Percentiles rank a stretch among this genome's conserved stretches.
Conservation (phyloP, 2,113 vertebrate species). For the Probosciger aterrimus region DNA sequence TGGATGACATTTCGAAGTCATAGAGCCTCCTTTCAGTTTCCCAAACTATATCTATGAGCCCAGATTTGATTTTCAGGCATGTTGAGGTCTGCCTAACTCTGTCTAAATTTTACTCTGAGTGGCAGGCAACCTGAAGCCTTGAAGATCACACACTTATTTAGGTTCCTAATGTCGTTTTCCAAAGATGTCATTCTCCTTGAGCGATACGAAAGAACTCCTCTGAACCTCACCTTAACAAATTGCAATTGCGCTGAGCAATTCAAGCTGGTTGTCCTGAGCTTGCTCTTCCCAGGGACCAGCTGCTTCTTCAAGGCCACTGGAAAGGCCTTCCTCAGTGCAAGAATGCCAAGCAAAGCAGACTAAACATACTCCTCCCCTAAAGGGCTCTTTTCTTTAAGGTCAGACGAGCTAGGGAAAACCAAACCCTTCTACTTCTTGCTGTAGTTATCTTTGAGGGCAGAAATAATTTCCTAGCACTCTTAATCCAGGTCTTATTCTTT, state of each 20-base stretch:
- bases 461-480: background rate
- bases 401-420: background rate
- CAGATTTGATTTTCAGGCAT: background rate
- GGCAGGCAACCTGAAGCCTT: background rate
- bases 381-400: background rate
- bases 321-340: background rate
- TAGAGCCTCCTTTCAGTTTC: background rate
- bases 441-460: background rate
- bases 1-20: background rate
- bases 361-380: background rate
- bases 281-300: background rate
- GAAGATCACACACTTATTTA: background rate
- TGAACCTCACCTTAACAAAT: background rate
- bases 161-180: background rate
- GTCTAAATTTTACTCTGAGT: background rate
- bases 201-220: accelerated
- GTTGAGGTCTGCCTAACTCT: background rate
- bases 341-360: background rate
- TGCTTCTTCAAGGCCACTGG: background rate
- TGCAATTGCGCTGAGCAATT: background rate
- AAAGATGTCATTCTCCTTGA: background rate
- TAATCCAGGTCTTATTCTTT: background rate
- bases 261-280: background rate
- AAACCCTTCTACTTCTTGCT: background rate
- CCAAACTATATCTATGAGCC: background rate